A percentile compares a stretch with the other conserved stretches of the same genome.
phyloP scores from a whole-genome alignment of 2,888 invertebrate species.

The Eupeodes latifasciatus region DNA sequence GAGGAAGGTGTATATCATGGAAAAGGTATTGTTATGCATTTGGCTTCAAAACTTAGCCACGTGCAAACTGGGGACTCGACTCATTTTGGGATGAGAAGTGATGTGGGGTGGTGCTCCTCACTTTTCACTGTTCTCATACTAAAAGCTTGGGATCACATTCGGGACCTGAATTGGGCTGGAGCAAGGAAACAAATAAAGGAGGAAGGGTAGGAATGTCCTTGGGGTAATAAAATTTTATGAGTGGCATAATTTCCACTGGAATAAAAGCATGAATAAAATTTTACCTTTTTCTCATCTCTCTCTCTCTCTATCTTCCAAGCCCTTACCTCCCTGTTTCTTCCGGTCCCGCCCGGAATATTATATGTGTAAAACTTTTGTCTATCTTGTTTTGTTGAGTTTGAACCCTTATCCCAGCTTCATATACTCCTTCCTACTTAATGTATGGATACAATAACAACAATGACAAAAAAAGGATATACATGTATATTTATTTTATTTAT shows the following conservation, averaged over 20 bases:
- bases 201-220: slow-evolving; percentile 33
- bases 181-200: too few species aligned
- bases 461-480: not conserved
- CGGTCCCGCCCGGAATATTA: not conserved
- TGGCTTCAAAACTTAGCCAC: slow-evolving; percentile 40
- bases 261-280: slow-evolving; percentile 53
- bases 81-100: not conserved
- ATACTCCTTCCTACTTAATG: not conserved
- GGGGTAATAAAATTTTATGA: slow-evolving; percentile 62
- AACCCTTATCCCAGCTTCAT: not conserved
- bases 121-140: not conserved
- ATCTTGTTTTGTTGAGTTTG: not conserved
- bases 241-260: slow-evolving; percentile 59
- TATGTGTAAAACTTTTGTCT: slow-evolving; percentile 36
- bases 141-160: slow-evolving; percentile 9
- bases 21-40: not conserved
- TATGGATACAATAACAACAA: not conserved
- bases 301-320: too few species aligned
- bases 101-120: too few species aligned
- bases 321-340: not conserved
- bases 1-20: not conserved
- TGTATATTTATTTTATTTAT: not conserved
- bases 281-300: slow-evolving; percentile 20
- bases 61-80: not conserved
- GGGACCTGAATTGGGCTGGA: not conserved